Evolutionary conservation across 2,113 vertebrate species (phyloP), one percentile per base, ranked within the genome.

Genomic region (Glaucomys volans): DNA sequence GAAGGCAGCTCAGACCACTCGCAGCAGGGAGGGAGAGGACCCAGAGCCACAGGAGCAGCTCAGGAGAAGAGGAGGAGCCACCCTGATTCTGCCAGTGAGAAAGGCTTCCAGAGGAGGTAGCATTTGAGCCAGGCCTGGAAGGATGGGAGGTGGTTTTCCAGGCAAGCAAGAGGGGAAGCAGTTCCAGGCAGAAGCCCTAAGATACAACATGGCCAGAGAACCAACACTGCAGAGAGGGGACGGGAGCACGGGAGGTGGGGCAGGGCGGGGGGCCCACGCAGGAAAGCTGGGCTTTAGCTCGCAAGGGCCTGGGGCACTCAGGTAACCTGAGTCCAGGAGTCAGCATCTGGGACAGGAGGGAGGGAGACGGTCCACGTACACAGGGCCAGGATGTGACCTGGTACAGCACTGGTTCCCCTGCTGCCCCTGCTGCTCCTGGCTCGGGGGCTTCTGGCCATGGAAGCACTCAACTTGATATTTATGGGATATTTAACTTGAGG

Each of bases 381-480:
- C 0, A 3, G 4, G 32, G 4, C 32, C 12, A 6, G n/a, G n/a
- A 30, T 0, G 44, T 2, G n/a, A 44, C 24, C 4, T 0, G 13
- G 26, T 1, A 1, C 2, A 13, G 12, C 18, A 8, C 59, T 28
- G 37, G 2, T 50, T 50, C 47, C 42, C 18, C 50, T 20, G 40
- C 66, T 42, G 13, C 17, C 5, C 16, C 30, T 26, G 64, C 82
- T 20, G 16, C 9, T 52, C 8, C 42, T 11, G 13, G 35, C 22
- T 79, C 26, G 35, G 64, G 35, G 3, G 32, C 8, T 84, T 80
- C 96, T 20, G 47, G 10, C 35, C n/a, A 4, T n/a, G 9, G 28
- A 66, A 42, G 8, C 40, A 6, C n/a, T 47, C 44, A 47, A 47
- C 44, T 9, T 47, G 7, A 47, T 47, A 47, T 47, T 47, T 47